phyloP scores from a whole-genome alignment of 2,113 vertebrate genomes.

The Pavo muticus region DNA sequence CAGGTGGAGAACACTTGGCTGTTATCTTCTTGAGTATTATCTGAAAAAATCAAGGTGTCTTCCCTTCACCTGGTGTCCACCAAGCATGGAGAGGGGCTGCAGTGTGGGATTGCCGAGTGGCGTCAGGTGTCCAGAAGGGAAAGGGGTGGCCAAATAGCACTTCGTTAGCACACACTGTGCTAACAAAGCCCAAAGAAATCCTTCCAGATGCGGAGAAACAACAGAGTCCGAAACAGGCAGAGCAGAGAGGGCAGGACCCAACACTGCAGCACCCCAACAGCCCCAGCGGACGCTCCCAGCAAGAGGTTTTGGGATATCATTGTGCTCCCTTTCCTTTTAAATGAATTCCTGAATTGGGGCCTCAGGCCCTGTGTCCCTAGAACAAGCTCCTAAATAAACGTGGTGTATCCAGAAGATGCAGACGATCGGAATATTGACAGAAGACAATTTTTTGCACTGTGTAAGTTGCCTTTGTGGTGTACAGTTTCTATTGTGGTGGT shows the following conservation, averaged over 20 bases:
- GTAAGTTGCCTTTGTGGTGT: conserved; percentile 1
- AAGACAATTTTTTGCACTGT: conserved; percentile 35
- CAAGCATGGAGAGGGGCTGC: rapidly evolving
- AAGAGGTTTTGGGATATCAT: neutral
- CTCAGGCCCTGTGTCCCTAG: neutral
- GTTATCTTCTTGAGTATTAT: neutral
- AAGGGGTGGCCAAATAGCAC: neutral
- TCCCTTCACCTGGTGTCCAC: neutral
- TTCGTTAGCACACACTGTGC: neutral
- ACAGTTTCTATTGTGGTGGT: conserved; percentile 27
- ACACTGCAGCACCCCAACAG: neutral
- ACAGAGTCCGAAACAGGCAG: neutral
- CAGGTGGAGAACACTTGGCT: neutral
- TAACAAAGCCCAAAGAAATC: neutral
- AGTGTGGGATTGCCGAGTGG: rapidly evolving
- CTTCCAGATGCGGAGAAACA: neutral
- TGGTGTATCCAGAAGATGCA: neutral
- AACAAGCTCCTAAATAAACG: neutral
- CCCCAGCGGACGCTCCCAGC: neutral
- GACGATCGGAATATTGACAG: neutral
- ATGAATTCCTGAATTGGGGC: neutral
- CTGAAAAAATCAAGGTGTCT: neutral
- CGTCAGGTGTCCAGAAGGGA: neutral
- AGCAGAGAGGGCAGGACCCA: neutral
- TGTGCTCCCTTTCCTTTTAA: neutral